Evolutionary conservation across 2,113 vertebrate species (phyloP).

Genomic region (Procavia capensis): DNA sequence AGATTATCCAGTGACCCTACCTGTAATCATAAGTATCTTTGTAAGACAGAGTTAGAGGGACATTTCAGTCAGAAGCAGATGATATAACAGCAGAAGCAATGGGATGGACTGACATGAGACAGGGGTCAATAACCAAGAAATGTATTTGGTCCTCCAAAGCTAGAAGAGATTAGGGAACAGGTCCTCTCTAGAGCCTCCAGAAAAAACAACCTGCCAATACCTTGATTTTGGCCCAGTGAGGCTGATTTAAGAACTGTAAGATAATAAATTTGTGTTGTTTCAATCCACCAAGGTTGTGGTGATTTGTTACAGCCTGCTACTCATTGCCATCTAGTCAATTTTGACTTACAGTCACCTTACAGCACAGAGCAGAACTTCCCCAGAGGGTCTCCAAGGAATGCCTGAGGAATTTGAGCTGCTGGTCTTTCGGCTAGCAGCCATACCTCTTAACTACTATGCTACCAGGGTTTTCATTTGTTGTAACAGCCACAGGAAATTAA

Average conservation of each 20-base stretch:
- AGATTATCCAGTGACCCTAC: background rate
- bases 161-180: no score
- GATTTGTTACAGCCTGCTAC: no score
- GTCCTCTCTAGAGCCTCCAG: background rate
- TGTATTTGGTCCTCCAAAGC: background rate
- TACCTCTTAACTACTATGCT: no score
- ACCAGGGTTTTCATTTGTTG: background rate
- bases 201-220: accelerated
- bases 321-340: no score
- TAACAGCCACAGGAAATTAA: background rate
- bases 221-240: background rate
- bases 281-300: no score
- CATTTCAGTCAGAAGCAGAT: background rate
- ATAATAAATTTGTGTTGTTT: no score
- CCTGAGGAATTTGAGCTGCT: no score
- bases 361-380: no score
- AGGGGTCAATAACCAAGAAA: background rate
- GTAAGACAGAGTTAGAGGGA: background rate
- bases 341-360: no score
- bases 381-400: no score
- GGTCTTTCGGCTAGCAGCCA: no score
- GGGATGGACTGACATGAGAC: background rate
- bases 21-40: background rate
- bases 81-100: background rate
- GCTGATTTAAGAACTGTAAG: no score